These are phyloP conservation scores for Lipophrys pholis DNA, from an alignment of 2,113 vertebrate genomes.

Conservation along the genomic window DNA sequence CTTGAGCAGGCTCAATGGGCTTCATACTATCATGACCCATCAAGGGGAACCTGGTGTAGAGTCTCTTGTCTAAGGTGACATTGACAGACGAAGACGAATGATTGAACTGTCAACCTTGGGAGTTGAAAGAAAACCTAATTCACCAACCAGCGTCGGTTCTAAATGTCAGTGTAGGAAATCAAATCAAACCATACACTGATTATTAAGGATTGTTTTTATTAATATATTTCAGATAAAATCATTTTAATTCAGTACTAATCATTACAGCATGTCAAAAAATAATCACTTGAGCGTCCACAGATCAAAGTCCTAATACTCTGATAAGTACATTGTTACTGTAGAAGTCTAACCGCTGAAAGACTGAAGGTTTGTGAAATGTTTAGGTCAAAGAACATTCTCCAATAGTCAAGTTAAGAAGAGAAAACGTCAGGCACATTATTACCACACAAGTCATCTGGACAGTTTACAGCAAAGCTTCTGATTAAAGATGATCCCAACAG, in stretches of 20 bases:
- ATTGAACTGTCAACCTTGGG: too few relatives aligned
- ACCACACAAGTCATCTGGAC: conserved; percentile 7
- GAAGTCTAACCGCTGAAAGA: background rate
- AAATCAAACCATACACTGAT: background rate
- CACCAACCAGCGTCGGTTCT: too few relatives aligned
- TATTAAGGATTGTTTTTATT: conserved; percentile 27
- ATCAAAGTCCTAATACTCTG: conserved; percentile 17
- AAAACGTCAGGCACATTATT: conserved; percentile 53
- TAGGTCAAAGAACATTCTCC: conserved; percentile 1
- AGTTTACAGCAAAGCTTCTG: conserved; percentile 20
- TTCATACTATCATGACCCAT: too few relatives aligned
- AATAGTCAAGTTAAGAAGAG: conserved; percentile 10
- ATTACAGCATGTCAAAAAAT: conserved; percentile 7
- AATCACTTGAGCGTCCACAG: background rate
- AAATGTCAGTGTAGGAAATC: too few relatives aligned
- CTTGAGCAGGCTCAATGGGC: too few relatives aligned
- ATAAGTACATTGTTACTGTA: conserved; percentile 1
- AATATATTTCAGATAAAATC: conserved; percentile 36
- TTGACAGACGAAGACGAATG: too few relatives aligned
- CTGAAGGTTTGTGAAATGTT: background rate
- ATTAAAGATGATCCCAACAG: background rate
- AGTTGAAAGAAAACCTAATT: too few relatives aligned
- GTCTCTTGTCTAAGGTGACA: too few relatives aligned
- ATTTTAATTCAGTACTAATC: conserved; percentile 10
- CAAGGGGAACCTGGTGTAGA: too few relatives aligned